phyloP scores from a whole-genome alignment of 2,113 vertebrate genomes.

The Numenius arquata region DNA sequence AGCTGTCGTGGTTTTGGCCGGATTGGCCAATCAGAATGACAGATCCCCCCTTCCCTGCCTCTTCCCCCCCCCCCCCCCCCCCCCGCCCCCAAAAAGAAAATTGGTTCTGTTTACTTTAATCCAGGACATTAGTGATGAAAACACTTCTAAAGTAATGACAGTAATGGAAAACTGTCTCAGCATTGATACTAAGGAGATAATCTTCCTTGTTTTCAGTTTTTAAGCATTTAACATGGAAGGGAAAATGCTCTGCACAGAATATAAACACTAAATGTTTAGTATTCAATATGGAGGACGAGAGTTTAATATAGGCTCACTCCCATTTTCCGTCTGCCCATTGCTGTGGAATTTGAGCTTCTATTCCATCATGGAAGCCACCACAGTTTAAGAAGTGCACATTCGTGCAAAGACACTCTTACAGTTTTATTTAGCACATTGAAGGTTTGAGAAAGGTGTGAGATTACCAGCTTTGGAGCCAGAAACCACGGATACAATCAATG shows the following conservation, averaged over 20 bases:
- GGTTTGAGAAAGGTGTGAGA: neutral
- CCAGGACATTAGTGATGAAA: conserved; percentile 12
- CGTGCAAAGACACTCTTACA: neutral
- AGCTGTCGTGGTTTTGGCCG: neutral
- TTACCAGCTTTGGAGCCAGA: neutral
- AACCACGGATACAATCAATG: neutral
- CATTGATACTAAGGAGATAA: conserved; percentile 26
- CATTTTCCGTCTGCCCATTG: neutral
- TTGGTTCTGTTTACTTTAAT: too few relatives aligned
- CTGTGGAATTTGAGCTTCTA: neutral
- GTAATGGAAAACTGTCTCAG: neutral
- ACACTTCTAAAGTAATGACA: conserved; percentile 56
- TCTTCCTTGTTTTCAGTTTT: conserved; percentile 38
- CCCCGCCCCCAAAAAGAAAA: too few relatives aligned
- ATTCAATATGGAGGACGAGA: neutral
- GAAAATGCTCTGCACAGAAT: conserved; percentile 31
- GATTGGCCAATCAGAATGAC: too few relatives aligned
- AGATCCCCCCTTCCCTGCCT: too few relatives aligned
- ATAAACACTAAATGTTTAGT: neutral
- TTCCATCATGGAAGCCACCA: neutral
- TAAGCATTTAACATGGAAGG: conserved; percentile 36
- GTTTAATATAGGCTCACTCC: neutral
- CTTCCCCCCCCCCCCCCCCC: too few relatives aligned
- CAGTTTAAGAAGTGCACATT: neutral
- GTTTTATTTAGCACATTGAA: neutral